A percentile compares a stretch with the other conserved stretches of the same genome.
Conservation (phyloP, 2,113 vertebrate genomes). For the Myotis lucifugus region DNA sequence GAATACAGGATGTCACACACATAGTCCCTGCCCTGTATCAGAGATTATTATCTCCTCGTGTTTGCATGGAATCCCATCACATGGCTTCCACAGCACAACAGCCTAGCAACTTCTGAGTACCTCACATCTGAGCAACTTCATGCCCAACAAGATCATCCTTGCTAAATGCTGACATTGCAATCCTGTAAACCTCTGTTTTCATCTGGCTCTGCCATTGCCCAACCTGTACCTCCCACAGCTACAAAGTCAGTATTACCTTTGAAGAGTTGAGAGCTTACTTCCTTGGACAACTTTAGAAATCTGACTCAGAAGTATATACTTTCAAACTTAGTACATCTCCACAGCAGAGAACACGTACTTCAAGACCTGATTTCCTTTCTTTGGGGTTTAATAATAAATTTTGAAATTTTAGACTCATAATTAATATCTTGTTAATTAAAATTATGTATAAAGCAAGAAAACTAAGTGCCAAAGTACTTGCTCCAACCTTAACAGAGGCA, state of each 20-base stretch:
- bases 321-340: conserved; percentile 10
- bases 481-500: conserved; percentile 9
- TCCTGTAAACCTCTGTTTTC: not conserved
- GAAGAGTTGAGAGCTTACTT: not conserved
- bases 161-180: not conserved
- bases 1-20: not conserved
- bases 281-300: not conserved
- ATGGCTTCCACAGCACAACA: not conserved
- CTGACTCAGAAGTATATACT: conserved; percentile 5
- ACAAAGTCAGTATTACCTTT: not conserved
- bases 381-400: not conserved
- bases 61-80: not conserved
- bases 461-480: not conserved
- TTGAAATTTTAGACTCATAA: conserved; percentile 10
- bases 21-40: not conserved
- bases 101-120: not conserved
- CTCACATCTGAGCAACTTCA: not conserved
- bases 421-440: conserved; percentile 35
- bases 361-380: not conserved
- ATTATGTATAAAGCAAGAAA: conserved; percentile 46
- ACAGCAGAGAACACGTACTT: not conserved
- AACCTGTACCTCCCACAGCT: not conserved
- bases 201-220: not conserved
- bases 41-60: not conserved
- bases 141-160: not conserved